These are phyloP conservation scores for Pontoporia blainvillei DNA, from an alignment of 2,113 vertebrate genomes.

Conservation along the genomic window DNA sequence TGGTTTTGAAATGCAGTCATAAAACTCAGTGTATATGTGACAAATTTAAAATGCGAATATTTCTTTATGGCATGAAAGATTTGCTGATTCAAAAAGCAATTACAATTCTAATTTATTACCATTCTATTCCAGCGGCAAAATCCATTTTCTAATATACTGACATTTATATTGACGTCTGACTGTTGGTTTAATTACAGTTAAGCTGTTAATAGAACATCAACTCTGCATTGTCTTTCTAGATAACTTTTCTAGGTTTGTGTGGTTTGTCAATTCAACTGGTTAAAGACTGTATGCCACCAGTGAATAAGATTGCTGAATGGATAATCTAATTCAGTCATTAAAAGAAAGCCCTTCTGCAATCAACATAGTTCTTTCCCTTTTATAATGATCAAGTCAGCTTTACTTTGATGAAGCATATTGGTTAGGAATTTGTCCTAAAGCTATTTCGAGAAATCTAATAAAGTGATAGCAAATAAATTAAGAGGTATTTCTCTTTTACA, in stretches of 20 bases:
- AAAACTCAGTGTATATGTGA: background rate
- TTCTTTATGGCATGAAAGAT: conserved; percentile 30
- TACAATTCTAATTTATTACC: conserved; percentile 38
- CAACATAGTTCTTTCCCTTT: background rate
- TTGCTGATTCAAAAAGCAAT: conserved; percentile 53
- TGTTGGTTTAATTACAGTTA: conserved; percentile 48
- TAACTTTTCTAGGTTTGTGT: background rate
- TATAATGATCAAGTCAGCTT: background rate
- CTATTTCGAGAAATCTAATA: background rate
- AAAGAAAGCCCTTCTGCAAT: background rate
- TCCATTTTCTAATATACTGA: conserved; percentile 42
- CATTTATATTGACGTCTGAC: conserved; percentile 45
- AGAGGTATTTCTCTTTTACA: background rate
- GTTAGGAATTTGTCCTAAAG: conserved; percentile 13
- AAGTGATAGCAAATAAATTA: background rate
- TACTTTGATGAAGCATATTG: background rate
- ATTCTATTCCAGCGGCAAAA: conserved; percentile 19
- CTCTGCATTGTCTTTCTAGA: conserved; percentile 12
- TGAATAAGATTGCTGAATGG: background rate
- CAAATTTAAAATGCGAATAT: conserved; percentile 36
- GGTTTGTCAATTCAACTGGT: background rate
- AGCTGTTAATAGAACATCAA: conserved; percentile 37
- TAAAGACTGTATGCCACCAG: background rate
- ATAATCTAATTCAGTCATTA: conserved; percentile 26
- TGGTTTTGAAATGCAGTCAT: background rate